Base-by-base conservation (phyloP, 2,113 vertebrate species). In the Lasiurus cinereus region DNA sequence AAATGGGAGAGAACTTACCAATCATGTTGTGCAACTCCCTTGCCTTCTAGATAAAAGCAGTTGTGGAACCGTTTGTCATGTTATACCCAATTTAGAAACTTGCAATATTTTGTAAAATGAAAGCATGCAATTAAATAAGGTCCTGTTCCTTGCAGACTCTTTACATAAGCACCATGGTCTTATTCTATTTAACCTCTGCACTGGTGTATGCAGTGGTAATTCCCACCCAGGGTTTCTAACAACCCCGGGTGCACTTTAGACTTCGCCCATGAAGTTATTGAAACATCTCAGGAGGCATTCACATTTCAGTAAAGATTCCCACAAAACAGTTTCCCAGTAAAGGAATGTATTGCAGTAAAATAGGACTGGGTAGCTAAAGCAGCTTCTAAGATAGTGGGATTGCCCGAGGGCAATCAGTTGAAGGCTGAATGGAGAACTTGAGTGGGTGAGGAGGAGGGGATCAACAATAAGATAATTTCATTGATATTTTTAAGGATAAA, bases 1-100 rank as follows among this genome's bases (percentile, higher is more conserved):
- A 97, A 95, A 88, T 91, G 88, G 73, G 95, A 90, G 56, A 73
- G 43, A 96, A 85, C 43, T 94, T 94, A 67, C 78, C 94, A 94
- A 91, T 95, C 83, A 96, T 93, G 95, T 92, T 83, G 29, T 91
- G 86, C 73, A 91, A 87, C 77, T 93, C 82, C 69, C 82, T 85
- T 64, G 29, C 90, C 89, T 91, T 85, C 67, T 21, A 94, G 90
- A 93, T 97, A 90, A 97, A 95, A 93, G 90, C 83, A 83, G 74
- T 94, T 77, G 79, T 83, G 31, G 91, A 88, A 90, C 56, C 83
- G 83, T 90, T 94, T 95, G 93, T 86, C 93, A 94, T 95, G 93
- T 91, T 95, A 72, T 95, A 86, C 31, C 24, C 88, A 92, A 77
- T 93, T 97, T 90, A 72, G 90, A 90, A 95, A 36, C 82, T 95